Evolutionary conservation across 2,797 vertebrate genomes (phyloP).

Genomic region (Macroramphosus scolopax): DNA sequence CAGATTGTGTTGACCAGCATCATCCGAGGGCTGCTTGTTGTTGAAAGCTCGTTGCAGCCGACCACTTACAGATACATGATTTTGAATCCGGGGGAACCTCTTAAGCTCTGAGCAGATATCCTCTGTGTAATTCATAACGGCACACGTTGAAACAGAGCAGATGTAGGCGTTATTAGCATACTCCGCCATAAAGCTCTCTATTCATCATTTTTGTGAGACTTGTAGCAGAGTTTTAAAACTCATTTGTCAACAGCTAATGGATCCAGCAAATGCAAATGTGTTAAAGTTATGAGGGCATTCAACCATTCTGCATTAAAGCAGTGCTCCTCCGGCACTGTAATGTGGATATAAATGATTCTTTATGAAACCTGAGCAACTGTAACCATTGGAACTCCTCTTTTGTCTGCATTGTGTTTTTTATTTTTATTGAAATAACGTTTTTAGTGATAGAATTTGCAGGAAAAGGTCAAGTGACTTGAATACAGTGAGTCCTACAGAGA

Average conservation of each 20-base stretch:
- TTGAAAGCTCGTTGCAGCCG: too few species aligned
- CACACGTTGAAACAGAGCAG: constrained; percentile 5
- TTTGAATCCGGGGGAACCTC: constrained; percentile 25
- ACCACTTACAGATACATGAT: too few species aligned
- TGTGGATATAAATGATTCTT: constrained; percentile 4
- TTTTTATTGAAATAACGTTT: too few species aligned
- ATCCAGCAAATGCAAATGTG: constrained; percentile 15
- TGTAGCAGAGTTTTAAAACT: constrained; percentile 16
- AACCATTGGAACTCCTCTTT: too few species aligned
- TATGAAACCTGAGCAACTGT: constrained; percentile 4
- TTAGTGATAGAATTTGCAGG: too few species aligned
- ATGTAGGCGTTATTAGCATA: constrained; percentile 9
- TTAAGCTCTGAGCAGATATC: constrained; percentile 31
- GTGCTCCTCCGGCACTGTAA: constrained; percentile 1
- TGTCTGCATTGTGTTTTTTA: too few species aligned
- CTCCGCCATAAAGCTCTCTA: neutral
- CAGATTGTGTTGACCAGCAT: constrained; percentile 15
- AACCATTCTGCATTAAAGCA: constrained; percentile 20
- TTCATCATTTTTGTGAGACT: neutral
- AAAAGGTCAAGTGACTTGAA: too few species aligned
- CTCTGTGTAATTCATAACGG: constrained; percentile 20
- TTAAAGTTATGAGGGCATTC: constrained; percentile 3
- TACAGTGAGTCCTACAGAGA: too few species aligned
- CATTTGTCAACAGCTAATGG: constrained; percentile 28
- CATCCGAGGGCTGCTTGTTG: too few species aligned